phyloP scores from a whole-genome alignment of 2,113 vertebrate genomes.

The Xyrauchen texanus region DNA sequence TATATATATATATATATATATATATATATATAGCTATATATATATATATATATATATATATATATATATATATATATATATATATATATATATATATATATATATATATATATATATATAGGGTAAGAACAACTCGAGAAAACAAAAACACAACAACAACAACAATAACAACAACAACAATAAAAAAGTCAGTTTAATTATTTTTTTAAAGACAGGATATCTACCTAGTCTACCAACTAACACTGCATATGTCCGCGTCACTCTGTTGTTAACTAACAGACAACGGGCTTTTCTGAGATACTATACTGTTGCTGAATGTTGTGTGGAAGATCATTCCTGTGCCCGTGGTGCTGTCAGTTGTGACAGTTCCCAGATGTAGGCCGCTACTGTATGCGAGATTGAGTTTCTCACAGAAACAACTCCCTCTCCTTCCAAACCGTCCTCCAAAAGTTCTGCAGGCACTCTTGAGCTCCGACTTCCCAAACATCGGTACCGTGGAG shows the following conservation, averaged over 20 bases:
- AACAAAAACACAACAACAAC: background rate
- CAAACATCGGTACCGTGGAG: conserved; percentile 45
- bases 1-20: background rate
- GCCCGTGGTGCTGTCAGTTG: conserved; percentile 85
- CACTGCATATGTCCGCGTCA: no score
- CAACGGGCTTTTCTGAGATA: conserved; percentile 16
- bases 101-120: background rate
- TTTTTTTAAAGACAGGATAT: no score
- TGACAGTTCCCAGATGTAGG: conserved; percentile 88
- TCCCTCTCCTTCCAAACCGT: conserved; percentile 74
- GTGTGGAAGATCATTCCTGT: conserved; percentile 80
- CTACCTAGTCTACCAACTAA: no score
- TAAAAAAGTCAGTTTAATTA: no score
- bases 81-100: no score
- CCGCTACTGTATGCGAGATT: conserved; percentile 91
- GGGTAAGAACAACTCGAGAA: background rate
- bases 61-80: background rate
- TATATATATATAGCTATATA: background rate
- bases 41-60: background rate
- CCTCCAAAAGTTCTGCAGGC: conserved; percentile 81
- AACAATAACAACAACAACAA: no score
- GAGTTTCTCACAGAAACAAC: conserved; percentile 83
- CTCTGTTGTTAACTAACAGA: conserved; percentile 15
- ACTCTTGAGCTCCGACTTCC: conserved; percentile 68
- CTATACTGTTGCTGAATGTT: conserved; percentile 64